Conservation (phyloP, 2,888 invertebrate species). For the Melieria crassipennis region DNA sequence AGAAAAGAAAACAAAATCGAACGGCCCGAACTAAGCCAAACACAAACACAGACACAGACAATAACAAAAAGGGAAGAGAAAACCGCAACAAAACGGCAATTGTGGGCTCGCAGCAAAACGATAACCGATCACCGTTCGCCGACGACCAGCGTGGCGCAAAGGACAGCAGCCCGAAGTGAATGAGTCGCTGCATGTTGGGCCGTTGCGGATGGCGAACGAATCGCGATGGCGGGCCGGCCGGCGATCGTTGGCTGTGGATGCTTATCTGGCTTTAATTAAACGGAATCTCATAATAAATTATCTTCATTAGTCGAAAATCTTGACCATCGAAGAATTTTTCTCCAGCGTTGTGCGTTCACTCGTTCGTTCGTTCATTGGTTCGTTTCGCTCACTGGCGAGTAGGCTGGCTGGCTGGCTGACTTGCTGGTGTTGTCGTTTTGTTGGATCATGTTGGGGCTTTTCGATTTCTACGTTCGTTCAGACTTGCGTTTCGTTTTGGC, state of each 20-base stretch:
- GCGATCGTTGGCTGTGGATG: slow-evolving; percentile 42
- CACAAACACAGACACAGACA: slow-evolving; percentile 16
- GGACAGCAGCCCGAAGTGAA: no score
- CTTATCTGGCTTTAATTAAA: slow-evolving; percentile 66
- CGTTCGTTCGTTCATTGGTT: slow-evolving; percentile 3
- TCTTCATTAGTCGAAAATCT: slow-evolving; percentile 62
- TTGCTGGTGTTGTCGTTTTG: background rate
- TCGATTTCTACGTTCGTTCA: background rate
- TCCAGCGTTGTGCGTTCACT: slow-evolving; percentile 10
- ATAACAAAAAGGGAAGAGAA: slow-evolving; percentile 3
- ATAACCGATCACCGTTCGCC: background rate
- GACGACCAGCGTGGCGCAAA: no score
- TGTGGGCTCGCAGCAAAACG: slow-evolving; percentile 7
- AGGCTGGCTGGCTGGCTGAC: no score
- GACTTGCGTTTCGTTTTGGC: background rate
- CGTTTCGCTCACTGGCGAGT: background rate
- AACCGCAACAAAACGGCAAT: slow-evolving; percentile 5
- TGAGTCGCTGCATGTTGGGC: no score
- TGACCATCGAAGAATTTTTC: slow-evolving; percentile 45
- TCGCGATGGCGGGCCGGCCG: slow-evolving; percentile 31
- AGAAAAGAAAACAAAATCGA: slow-evolving; percentile 12
- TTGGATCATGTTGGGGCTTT: background rate
- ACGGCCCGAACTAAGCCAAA: slow-evolving; percentile 20
- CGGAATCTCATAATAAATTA: slow-evolving; percentile 66
- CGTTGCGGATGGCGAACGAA: no score